A percentile compares a stretch with the other conserved stretches of the same genome.
phyloP scores from a whole-genome alignment of 2,113 vertebrate genomes.

The Strigops habroptila region DNA sequence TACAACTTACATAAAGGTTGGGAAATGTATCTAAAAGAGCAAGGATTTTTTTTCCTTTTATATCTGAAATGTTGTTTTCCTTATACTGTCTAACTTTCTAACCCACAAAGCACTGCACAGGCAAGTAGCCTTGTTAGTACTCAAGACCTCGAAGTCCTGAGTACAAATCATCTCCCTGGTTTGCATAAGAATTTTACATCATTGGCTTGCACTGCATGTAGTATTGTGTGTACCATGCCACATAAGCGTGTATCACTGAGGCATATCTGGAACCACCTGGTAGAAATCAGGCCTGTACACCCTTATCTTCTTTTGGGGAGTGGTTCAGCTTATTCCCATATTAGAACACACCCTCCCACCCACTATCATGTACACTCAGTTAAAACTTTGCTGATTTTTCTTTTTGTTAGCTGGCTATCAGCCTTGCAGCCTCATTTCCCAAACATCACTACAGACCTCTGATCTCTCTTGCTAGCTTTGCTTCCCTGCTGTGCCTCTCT shows the following conservation, averaged over 20 bases:
- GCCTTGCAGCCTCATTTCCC: background rate
- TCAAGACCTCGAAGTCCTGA: background rate
- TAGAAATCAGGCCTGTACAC: background rate
- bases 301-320: background rate
- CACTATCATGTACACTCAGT: background rate
- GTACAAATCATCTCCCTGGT: background rate
- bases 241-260: accelerated
- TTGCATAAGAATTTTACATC: background rate
- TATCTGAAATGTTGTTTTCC: background rate
- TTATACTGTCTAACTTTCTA: background rate
- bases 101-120: background rate
- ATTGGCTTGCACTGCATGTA: background rate
- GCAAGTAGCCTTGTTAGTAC: background rate
- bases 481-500: background rate
- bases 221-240: background rate
- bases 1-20: background rate
- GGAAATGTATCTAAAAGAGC: background rate
- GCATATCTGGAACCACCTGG: background rate
- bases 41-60: background rate
- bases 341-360: background rate
- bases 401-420: background rate
- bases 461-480: background rate
- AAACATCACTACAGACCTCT: background rate
- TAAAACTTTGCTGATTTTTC: background rate
- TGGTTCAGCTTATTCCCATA: background rate